phyloP scores from a whole-genome alignment of 2,888 invertebrate genomes.

The Rotaria magnacalcarata region DNA sequence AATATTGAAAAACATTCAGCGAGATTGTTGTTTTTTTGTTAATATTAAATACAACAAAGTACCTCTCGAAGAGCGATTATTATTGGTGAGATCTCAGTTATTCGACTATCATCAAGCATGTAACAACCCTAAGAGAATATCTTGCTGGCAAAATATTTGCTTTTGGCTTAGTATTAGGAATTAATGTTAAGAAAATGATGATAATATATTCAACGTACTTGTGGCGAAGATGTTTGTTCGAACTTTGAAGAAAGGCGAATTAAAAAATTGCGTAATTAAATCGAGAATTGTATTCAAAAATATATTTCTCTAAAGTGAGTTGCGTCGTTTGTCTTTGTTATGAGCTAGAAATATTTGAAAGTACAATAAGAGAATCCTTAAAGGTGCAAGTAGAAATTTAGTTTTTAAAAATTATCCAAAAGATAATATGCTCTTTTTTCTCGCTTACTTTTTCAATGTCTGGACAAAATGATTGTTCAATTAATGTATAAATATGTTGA shows the following conservation, averaged over 20 bases:
- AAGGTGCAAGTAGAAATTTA: too few relatives aligned
- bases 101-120: neutral
- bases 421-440: neutral
- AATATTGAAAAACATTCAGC: neutral
- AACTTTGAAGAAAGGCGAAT: slow-evolving; percentile 88
- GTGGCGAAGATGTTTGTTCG: slow-evolving; percentile 90
- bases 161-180: too few relatives aligned
- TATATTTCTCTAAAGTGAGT: slow-evolving; percentile 74
- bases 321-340: neutral
- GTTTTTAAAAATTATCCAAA: too few relatives aligned
- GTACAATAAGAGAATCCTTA: too few relatives aligned
- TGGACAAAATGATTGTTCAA: slow-evolving; percentile 41
- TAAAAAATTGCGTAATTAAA: slow-evolving; percentile 88
- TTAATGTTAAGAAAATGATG: too few relatives aligned
- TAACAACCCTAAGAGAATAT: too few relatives aligned
- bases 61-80: neutral
- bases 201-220: slow-evolving; percentile 64
- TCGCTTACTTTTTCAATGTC: slow-evolving; percentile 33
- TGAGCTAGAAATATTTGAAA: neutral
- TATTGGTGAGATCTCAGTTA: neutral
- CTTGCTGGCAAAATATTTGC: too few relatives aligned
- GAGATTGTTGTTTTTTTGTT: neutral
- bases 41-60: too few relatives aligned
- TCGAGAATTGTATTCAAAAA: slow-evolving; percentile 84
- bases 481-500: slow-evolving; percentile 41